Evolutionary conservation across 2,797 vertebrate genomes (phyloP), one percentile per base, ranked within the genome.

Genomic region (Eremophila alpestris): DNA sequence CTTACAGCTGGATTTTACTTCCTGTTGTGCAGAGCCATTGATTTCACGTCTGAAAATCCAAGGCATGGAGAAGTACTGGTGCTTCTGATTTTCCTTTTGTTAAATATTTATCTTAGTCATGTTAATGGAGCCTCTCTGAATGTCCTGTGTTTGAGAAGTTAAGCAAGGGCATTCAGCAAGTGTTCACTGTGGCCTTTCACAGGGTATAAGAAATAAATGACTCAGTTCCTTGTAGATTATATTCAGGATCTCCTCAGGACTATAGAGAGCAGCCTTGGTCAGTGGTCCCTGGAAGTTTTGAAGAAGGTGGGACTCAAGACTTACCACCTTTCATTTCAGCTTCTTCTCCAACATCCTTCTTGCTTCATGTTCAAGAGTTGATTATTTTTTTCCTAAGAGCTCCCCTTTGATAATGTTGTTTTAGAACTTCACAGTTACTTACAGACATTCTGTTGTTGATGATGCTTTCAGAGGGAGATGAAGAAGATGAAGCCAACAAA

Each of bases 401-500:
- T 79, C 3, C 10, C 60, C 16, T 69, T 70, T 4, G 6, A 3
- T 70, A 69, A 55, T 2, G 4, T 81, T 92, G 59, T 40, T 65
- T 92, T 93, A 45, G 30, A 89, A 87, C 62, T 52, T 9, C 24
- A 22, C 29, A 46, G 67, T 59, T 90, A 22, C 49, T 97, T 62
- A 34, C 26, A 92, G 71, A 85, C 24, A 11, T 15, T 62, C 83
- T 93, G 11, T 89, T 78, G 18, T 45, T 83, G 27, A 92, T 96
- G 87, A 30, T 96, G 22, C 88, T 95, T 92, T 90, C 97, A 99
- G 99, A 99, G 97, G 99, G 99, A 90, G 99, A 99, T 93, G 99
- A 99, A 97, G 99, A 99, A 97, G 99, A 99, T 68, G 99, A 99
- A 98, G 99, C 99, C 91, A 99, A 99, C 98, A 99, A 99, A 98